Conservation (phyloP, 2,113 vertebrate genomes). For the Acanthochromis polyacanthus region DNA sequence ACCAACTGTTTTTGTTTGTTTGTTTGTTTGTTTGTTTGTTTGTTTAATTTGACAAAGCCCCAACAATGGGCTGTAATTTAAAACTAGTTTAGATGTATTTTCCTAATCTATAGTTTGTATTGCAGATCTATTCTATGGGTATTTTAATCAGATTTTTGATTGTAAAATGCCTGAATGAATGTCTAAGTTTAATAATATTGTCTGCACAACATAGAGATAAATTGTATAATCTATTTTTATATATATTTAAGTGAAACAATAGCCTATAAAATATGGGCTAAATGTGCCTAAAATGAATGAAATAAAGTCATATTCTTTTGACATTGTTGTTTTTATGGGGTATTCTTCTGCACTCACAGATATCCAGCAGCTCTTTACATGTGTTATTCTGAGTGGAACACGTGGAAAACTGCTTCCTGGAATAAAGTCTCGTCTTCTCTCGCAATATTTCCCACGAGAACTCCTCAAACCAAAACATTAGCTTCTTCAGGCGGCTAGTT, state of each 20-base stretch:
- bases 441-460: background rate
- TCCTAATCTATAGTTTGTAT: background rate
- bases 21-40: background rate
- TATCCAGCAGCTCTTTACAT: too few species aligned
- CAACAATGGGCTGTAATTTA: background rate
- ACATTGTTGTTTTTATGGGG: background rate
- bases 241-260: background rate
- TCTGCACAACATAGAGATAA: slow-evolving; percentile 5
- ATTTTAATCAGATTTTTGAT: background rate
- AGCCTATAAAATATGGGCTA: too few species aligned
- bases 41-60: background rate
- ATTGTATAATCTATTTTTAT: background rate
- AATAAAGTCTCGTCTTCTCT: background rate
- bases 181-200: background rate
- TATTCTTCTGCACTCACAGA: background rate
- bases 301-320: background rate
- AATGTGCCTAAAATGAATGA: too few species aligned
- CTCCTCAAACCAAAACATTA: background rate
- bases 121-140: background rate
- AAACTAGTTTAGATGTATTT: background rate
- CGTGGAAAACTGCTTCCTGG: too few species aligned
- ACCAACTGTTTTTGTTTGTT: slow-evolving; percentile 32
- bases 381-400: too few species aligned
- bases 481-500: background rate
- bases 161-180: background rate